phyloP scores from a whole-genome alignment of 1,140 invertebrate species.

The Drosophila ercepeae region DNA sequence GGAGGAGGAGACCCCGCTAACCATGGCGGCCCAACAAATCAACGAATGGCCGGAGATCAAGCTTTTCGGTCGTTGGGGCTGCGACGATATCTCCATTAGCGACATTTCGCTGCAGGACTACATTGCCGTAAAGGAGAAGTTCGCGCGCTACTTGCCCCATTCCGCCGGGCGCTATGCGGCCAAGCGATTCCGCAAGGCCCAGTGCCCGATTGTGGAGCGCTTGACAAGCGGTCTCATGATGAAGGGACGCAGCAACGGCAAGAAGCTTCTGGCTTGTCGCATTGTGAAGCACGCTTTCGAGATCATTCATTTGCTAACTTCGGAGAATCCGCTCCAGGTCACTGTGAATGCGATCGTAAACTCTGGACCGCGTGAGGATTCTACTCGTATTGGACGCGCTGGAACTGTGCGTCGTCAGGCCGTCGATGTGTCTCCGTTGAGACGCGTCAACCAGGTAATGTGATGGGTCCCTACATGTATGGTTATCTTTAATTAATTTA shows the following conservation, averaged over 20 bases:
- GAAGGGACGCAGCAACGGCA: slow-evolving; percentile 99
- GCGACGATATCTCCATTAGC: slow-evolving; percentile 98
- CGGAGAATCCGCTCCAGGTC: slow-evolving; percentile 94
- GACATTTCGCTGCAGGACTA: slow-evolving; percentile 99
- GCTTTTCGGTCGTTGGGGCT: slow-evolving; percentile 98
- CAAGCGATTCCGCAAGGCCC: slow-evolving; percentile 99
- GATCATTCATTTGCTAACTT: slow-evolving; percentile 99
- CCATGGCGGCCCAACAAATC: slow-evolving; percentile 53
- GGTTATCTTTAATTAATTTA: too few species aligned
- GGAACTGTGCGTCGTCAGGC: slow-evolving; percentile 99
- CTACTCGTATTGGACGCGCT: slow-evolving; percentile 99
- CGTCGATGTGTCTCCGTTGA: slow-evolving; percentile 98
- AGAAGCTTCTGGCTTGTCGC: slow-evolving; percentile 99
- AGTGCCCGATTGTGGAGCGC: slow-evolving; percentile 99
- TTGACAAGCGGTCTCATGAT: slow-evolving; percentile 99
- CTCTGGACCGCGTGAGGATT: slow-evolving; percentile 99
- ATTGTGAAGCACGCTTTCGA: slow-evolving; percentile 99
- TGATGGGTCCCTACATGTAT: too few species aligned
- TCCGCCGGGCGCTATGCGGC: slow-evolving; percentile 98
- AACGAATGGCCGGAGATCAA: slow-evolving; percentile 97
- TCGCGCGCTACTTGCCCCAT: slow-evolving; percentile 99
- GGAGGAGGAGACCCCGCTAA: slow-evolving; percentile 23
- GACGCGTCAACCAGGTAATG: slow-evolving; percentile 95
- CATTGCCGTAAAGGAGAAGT: slow-evolving; percentile 99
- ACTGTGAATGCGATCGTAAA: slow-evolving; percentile 83